Evolutionary conservation across 2,797 vertebrate genomes (phyloP), one percentile per base, ranked within the genome.

Genomic region (Xiphophorus birchmanni): DNA sequence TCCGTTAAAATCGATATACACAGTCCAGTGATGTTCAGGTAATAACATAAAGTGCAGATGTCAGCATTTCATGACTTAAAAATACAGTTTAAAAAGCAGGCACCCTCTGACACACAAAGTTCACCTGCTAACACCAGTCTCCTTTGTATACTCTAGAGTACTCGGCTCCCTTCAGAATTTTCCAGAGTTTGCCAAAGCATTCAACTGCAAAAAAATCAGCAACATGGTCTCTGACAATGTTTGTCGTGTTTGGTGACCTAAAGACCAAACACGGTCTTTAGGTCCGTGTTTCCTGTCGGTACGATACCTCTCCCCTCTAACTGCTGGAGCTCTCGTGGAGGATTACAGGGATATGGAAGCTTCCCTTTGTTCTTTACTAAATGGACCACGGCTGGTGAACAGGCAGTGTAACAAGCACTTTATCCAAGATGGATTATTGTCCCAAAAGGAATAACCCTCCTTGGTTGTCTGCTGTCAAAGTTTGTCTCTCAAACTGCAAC

Each of bases 1-100:
- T 97, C 98, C 79, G 97, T 99, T 93, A 98, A 99, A 96, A 96
- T 97, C 0, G 97, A 99, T 0, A 95, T 96, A 58, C 98, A 99
- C 93, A 99, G 98, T 92, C 98, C 98, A 54, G 98, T 97, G 50
- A 95, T 96, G 91, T 99, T 98, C 96, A 98, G 98, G 98, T 98
- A 85, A 83, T 42, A 26, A 69, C 26, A 18, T 1, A 1, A 40
- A 9, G 17, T 5, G 17, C 2, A 21, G 17, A 37, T 45, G 2
- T 71, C 12, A 13, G 23, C 26, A 6, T 1, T 72, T 72, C 1
- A 7, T 45, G 11, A 72, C 26, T 17, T 45, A 15, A 8, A 37
- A 45, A 13, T 45, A 1, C 4, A 82, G 74, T 83, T 79, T 4
- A 71, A 23, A 69, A 42, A 65, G 29, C 76, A 73, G 56, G 71